Percentiles rank a stretch among this genome's conserved stretches.
phyloP scores from a whole-genome alignment of 2,888 invertebrate genomes.

The Dynastes grantii region DNA sequence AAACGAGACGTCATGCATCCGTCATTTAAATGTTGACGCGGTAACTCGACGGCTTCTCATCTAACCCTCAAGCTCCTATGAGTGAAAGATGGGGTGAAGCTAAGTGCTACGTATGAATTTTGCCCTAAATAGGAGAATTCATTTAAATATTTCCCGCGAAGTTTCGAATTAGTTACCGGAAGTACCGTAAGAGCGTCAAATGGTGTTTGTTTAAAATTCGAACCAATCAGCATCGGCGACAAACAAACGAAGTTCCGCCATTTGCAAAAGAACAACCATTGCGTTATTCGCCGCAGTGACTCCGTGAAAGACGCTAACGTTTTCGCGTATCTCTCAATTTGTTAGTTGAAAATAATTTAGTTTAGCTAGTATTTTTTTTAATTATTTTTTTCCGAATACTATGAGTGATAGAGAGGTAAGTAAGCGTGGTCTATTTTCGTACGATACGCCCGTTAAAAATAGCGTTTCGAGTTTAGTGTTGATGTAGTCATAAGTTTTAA shows the following conservation, averaged over 20 bases:
- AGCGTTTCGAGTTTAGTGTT: constrained; percentile 29
- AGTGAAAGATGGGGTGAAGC: too few species aligned
- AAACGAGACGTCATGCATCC: too few species aligned
- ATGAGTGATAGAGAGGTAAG: constrained; percentile 67
- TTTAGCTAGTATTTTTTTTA: constrained; percentile 13
- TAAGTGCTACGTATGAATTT: too few species aligned
- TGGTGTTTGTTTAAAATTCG: constrained; percentile 34
- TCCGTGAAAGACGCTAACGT: constrained; percentile 36
- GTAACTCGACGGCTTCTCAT: too few species aligned
- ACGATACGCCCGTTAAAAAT: constrained; percentile 54
- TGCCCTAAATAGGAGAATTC: neutral
- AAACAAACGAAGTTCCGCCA: constrained; percentile 50
- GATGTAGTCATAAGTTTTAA: constrained; percentile 47
- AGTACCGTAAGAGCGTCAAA: constrained; percentile 1
- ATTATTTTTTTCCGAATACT: constrained; percentile 42
- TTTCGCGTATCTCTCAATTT: constrained; percentile 6
- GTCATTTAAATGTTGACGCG: too few species aligned
- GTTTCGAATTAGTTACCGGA: constrained; percentile 24
- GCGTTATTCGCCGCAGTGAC: constrained; percentile 40
- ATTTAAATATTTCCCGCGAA: neutral
- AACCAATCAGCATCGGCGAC: constrained; percentile 38
- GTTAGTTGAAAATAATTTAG: constrained; percentile 44
- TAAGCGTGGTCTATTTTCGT: constrained; percentile 50
- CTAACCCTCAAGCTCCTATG: too few species aligned
- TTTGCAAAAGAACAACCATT: constrained; percentile 46